Evolutionary conservation across 2,113 vertebrate species (phyloP), one percentile per base, ranked within the genome.

Genomic region (Menura novaehollandiae): DNA sequence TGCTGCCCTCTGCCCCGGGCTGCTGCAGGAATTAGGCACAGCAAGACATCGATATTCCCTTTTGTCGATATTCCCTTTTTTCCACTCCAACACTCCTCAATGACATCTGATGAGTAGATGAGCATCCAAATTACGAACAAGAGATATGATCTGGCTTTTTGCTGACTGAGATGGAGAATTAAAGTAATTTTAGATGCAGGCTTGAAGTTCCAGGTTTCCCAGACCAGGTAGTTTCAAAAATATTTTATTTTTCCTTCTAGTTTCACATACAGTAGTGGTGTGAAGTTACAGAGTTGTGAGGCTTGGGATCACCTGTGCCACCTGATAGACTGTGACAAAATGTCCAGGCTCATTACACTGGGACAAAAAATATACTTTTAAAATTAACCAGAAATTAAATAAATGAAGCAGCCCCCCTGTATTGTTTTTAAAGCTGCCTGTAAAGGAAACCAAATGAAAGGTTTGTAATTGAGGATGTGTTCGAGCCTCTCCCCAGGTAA

Each of bases 231-330:
- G 35, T 53, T 41, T 37, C n/a, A 41, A n/a, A 4, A 27, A 17
- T 12, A 9, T 16, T 44, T 51, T 37, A 44, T n/a, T 35, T 32
- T 18, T 9, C 9, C 19, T 52, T 41, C 32, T 2, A 2, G 33
- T 4, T 2, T 10, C 22, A 19, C 21, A 21, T 6, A 3, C 2
- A 3, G 0, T 0, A 23, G 87, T 8, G 58, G 11, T 55, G 66
- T 6, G n/a, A 46, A 20, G 35, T 28, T n/a, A 11, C 23, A 43
- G 1, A 17, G 30, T 1, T 5, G n/a, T n/a, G 60, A 47, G 78
- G 17, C 41, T 52, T 28, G 51, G 2, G 5, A 3, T 24, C 44
- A 5, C 21, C 41, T 10, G 0, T 7, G 39, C 13, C 19, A 23
- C 32, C 32, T 3, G 0, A 9, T 13, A 41, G 39, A 41, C 39